Evolutionary conservation across 2,797 vertebrate genomes (phyloP), one percentile per base, ranked within the genome.

Genomic region (Clarias pachynema): DNA sequence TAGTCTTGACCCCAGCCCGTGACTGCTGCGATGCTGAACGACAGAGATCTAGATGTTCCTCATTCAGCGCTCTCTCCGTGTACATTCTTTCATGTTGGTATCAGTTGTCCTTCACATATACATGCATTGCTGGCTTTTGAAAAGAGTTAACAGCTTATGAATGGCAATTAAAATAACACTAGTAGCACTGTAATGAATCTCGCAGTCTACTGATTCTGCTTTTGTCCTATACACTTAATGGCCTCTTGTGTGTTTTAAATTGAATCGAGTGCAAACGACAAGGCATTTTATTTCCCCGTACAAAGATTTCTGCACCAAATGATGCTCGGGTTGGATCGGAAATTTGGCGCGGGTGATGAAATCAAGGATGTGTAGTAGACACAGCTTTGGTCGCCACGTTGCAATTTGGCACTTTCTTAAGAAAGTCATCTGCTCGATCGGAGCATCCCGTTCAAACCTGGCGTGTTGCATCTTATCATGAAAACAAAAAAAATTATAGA

Each of bases 1-100:
- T 87, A 85, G 84, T 87, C 86, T 82, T 83, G 87, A 59, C 73
- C 83, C 82, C 66, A 18, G 75, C 79, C 84, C 85, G 62, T 82
- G 73, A 88, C 57, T 81, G 26, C 78, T 82, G 73, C 16, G 49
- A 78, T 81, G 75, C 84, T 88, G 59, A 72, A 60, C 18, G 49
- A 75, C 75, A 68, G 40, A 75, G 66, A 59, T 84, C 69, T 80
- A 60, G 70, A 87, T 87, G 86, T 84, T 80, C 68, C 22, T 87
- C 26, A 44, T 87, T 87, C 62, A 49, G 34, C 5, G 1, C 59
- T 59, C 53, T 80, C n/a, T 53, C 79, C 44, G 83, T 70, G 16
- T 84, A 66, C 82, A 84, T 82, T 80, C 62, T 84, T 86, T 86
- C 37, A 82, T 72, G 53, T 84, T 81, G 56, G 73, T 77, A 80